Conservation (phyloP, 2,888 invertebrate species). For the Hirtodrosophila histrioides region DNA sequence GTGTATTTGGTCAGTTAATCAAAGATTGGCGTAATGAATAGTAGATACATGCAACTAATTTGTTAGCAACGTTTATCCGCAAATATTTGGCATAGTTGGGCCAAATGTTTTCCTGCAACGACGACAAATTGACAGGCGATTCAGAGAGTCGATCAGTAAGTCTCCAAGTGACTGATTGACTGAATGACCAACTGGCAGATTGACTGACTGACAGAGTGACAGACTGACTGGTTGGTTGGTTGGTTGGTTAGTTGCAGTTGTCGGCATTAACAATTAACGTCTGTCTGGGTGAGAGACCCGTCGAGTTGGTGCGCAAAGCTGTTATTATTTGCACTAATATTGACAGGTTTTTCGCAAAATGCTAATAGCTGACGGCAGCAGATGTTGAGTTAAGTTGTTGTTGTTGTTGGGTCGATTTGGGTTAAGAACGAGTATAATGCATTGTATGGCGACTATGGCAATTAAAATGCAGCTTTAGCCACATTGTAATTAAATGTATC, state of each 20-base stretch:
- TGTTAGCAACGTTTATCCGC: constrained; percentile 33
- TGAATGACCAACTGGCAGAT: constrained; percentile 33
- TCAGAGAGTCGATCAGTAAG: constrained; percentile 40
- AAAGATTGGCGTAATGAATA: constrained; percentile 36
- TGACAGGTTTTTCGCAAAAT: constrained; percentile 78
- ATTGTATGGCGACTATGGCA: constrained; percentile 49
- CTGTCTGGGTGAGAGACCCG: constrained; percentile 32
- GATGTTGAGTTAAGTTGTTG: constrained; percentile 26
- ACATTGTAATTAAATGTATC: constrained; percentile 77
- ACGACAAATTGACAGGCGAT: constrained; percentile 61
- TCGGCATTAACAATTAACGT: constrained; percentile 79
- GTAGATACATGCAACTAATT: constrained; percentile 39
- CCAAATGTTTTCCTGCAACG: constrained; percentile 55
- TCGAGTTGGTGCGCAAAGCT: constrained; percentile 53
- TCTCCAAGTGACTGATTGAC: constrained; percentile 16
- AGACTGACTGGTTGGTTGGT: constrained; percentile 20
- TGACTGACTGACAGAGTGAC: constrained; percentile 31
- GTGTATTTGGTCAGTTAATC: constrained; percentile 55
- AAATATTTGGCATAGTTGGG: constrained; percentile 78
- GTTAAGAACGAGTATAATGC: constrained; percentile 82
- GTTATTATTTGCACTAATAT: constrained; percentile 82
- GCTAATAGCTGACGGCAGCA: constrained; percentile 68
- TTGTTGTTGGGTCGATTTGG: constrained; percentile 70
- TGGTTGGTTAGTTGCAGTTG: constrained; percentile 56
- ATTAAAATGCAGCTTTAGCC: constrained; percentile 68